Evolutionary conservation across 92 coral and sea anemone genomes (phyloP).

Genomic region (Metridium senile): DNA sequence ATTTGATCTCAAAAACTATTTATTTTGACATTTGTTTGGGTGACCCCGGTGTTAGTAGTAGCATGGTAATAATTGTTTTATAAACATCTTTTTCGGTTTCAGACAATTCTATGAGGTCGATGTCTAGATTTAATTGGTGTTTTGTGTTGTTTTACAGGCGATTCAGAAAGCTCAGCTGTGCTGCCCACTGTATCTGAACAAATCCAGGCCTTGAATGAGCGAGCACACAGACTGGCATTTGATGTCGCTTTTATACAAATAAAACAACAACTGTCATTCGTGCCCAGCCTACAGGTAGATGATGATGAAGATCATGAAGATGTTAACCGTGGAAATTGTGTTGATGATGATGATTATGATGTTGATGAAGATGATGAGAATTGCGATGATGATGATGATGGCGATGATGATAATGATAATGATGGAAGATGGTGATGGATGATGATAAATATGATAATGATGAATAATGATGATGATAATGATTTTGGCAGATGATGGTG

Average conservation of each 20-base stretch:
- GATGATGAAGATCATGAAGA: not conserved
- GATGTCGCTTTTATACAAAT: constrained; percentile 91
- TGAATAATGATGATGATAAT: not conserved
- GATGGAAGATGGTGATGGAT: not conserved
- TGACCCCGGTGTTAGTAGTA: no score
- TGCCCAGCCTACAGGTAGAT: constrained; percentile 81
- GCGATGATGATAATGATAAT: not conserved
- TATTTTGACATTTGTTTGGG: no score
- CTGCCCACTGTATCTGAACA: constrained; percentile 65
- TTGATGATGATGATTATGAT: not conserved
- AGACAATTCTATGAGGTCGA: no score
- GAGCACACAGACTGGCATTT: constrained; percentile 86
- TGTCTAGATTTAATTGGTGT: no score
- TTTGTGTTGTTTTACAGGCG: constrained; percentile 6
- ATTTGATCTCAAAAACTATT: no score
- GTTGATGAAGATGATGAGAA: not conserved
- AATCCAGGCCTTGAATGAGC: constrained; percentile 86
- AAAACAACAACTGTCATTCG: constrained; percentile 68
- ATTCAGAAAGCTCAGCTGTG: constrained; percentile 14
- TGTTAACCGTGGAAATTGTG: not conserved
- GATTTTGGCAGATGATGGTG: not conserved
- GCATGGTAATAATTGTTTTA: no score
- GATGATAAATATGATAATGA: not conserved
- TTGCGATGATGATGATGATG: not conserved
- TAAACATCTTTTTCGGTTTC: no score